Percentiles rank a stretch among this genome's conserved stretches.
phyloP scores from a whole-genome alignment of 1,140 invertebrate genomes.

The Apis dorsata region DNA sequence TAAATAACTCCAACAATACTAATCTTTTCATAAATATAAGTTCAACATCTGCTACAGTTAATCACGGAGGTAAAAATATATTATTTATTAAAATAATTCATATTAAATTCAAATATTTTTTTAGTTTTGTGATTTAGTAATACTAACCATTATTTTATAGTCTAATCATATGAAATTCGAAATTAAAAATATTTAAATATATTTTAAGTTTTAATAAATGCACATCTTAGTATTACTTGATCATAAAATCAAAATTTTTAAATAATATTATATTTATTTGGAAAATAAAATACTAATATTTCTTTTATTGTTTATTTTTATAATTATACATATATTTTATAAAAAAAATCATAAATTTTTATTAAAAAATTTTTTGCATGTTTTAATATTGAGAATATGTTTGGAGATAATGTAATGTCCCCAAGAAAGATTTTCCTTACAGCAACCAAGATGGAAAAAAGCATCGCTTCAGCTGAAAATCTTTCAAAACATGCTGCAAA shows the following conservation, averaged over 20 bases:
- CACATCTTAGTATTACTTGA: constrained; percentile 5
- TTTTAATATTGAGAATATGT: constrained; percentile 19
- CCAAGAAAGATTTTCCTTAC: constrained; percentile 77
- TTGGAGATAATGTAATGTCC: constrained; percentile 68
- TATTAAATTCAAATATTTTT: not conserved
- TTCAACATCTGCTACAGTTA: constrained; percentile 37
- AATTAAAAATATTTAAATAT: not conserved
- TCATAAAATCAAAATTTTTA: constrained; percentile 17
- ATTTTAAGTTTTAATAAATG: not conserved
- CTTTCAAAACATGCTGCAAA: constrained; percentile 69
- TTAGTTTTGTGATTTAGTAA: constrained; percentile 16
- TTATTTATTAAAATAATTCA: not conserved
- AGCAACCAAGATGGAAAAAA: constrained; percentile 69
- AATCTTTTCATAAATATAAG: constrained; percentile 70
- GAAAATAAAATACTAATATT: constrained; percentile 10
- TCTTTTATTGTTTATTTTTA: not conserved
- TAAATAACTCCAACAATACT: constrained; percentile 71
- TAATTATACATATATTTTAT: not conserved
- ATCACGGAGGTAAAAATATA: constrained; percentile 70
- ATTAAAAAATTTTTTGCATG: constrained; percentile 9
- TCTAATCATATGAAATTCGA: constrained; percentile 12
- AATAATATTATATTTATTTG: not conserved
- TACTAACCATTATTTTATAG: constrained; percentile 16
- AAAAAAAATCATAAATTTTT: constrained; percentile 19
- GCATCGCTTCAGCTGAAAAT: constrained; percentile 66